Evolutionary conservation across 2,797 vertebrate genomes (phyloP).

Genomic region (Melanotaenia maccullochi): DNA sequence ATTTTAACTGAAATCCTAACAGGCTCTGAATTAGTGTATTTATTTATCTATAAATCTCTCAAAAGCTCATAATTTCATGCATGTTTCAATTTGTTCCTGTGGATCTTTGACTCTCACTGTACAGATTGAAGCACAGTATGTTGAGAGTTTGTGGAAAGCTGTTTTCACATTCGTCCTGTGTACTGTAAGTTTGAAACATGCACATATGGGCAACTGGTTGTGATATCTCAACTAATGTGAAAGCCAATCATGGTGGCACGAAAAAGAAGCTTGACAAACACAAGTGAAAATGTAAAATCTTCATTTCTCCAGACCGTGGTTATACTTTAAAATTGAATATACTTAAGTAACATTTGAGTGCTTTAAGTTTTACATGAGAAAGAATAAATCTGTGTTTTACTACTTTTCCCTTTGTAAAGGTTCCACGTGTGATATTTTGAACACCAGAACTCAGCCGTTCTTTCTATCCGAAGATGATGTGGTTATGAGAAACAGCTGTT

Average conservation of each 20-base stretch:
- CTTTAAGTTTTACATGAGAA: not conserved
- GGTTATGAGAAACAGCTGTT: not conserved
- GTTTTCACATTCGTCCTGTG: conserved; percentile 37
- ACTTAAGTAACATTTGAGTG: not conserved
- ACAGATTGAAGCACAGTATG: conserved; percentile 43
- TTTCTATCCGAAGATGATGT: no score
- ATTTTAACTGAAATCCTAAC: not conserved
- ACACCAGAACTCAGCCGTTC: no score
- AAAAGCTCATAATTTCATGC: not conserved
- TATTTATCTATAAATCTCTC: not conserved
- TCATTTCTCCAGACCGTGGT: no score
- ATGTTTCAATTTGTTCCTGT: not conserved
- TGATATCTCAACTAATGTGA: conserved; percentile 27
- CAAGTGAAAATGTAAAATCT: not conserved
- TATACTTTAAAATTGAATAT: not conserved
- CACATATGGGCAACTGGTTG: conserved; percentile 32
- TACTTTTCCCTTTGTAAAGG: not conserved
- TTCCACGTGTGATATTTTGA: no score
- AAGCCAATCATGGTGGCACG: conserved; percentile 12
- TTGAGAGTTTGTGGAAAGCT: conserved; percentile 30
- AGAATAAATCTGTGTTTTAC: not conserved
- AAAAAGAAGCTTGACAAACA: conserved; percentile 1
- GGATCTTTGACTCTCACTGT: conserved; percentile 15
- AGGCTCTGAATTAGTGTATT: not conserved
- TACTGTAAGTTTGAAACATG: conserved; percentile 32